These are phyloP conservation scores for Eumacrocentrus americanus DNA, from an alignment of 2,888 invertebrate species.

Conservation along the genomic window DNA sequence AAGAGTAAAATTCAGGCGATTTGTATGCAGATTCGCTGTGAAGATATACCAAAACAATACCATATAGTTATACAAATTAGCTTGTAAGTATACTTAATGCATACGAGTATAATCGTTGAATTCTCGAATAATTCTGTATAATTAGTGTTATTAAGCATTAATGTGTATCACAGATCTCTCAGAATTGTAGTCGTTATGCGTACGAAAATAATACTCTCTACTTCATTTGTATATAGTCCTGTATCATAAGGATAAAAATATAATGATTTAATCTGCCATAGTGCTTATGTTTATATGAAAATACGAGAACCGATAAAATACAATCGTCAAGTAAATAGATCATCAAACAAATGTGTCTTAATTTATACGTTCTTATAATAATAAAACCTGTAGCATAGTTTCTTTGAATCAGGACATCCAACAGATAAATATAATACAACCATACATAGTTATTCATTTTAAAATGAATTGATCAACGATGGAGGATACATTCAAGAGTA, in stretches of 20 bases:
- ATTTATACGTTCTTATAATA: too few species aligned
- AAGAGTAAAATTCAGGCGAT: too few species aligned
- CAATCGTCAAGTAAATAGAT: constrained; percentile 52
- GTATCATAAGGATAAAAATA: constrained; percentile 47
- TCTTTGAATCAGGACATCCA: too few species aligned
- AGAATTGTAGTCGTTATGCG: constrained; percentile 30
- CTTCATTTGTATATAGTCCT: constrained; percentile 55
- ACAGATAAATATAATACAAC: too few species aligned
- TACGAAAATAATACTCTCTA: constrained; percentile 24
- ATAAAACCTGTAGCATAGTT: too few species aligned
- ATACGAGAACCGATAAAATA: constrained; percentile 49
- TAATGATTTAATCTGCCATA: constrained; percentile 45
- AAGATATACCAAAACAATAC: constrained; percentile 60
- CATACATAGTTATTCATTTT: too few species aligned
- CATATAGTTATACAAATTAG: constrained; percentile 44
- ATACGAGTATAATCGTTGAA: constrained; percentile 23
- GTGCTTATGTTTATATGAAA: constrained; percentile 58
- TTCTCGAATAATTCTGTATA: constrained; percentile 31
- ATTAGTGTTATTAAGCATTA: constrained; percentile 32
- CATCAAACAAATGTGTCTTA: constrained; percentile 44
- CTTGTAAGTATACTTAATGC: constrained; percentile 37
- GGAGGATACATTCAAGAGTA: too few species aligned
- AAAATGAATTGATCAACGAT: too few species aligned
- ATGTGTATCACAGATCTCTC: constrained; percentile 23
- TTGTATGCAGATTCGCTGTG: constrained; percentile 58